phyloP scores from a whole-genome alignment of 2,888 invertebrate species.

The Rhagonycha lutea region DNA sequence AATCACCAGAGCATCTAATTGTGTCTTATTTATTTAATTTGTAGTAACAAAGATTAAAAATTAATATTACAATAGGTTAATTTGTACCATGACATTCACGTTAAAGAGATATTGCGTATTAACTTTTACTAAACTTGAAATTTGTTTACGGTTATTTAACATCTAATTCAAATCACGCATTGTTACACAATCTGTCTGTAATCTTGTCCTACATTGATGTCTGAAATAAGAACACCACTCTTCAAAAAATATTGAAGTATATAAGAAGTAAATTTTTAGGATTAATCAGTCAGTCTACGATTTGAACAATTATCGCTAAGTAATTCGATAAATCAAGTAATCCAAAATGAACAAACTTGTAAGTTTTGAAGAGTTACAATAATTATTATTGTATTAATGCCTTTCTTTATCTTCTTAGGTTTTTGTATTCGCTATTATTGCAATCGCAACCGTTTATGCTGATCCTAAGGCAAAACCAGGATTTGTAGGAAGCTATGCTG shows the following conservation, averaged over 20 bases:
- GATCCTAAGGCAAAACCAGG: conserved; percentile 44
- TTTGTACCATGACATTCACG: background rate
- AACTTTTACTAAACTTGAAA: background rate
- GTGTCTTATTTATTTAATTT: too few species aligned
- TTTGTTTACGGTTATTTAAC: background rate
- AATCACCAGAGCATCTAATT: too few species aligned
- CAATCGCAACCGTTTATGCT: conserved; percentile 43
- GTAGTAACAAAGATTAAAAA: too few species aligned
- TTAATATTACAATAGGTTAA: background rate
- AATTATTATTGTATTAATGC: background rate
- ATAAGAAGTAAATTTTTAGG: background rate
- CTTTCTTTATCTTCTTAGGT: conserved; percentile 13
- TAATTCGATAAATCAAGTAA: background rate
- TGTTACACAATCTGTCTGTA: background rate
- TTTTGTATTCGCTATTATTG: conserved; percentile 31
- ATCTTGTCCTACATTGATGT: background rate
- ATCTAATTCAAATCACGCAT: background rate
- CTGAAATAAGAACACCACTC: background rate
- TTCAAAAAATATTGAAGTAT: background rate
- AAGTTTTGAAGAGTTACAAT: background rate
- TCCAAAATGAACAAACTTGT: background rate
- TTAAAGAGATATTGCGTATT: background rate
- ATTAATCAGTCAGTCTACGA: background rate
- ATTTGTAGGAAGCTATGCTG: conserved; percentile 45
- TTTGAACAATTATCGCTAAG: background rate